These are phyloP conservation scores for Acanthopleura granulata DNA, from an alignment of 2,888 invertebrate species.

Conservation along the genomic window DNA sequence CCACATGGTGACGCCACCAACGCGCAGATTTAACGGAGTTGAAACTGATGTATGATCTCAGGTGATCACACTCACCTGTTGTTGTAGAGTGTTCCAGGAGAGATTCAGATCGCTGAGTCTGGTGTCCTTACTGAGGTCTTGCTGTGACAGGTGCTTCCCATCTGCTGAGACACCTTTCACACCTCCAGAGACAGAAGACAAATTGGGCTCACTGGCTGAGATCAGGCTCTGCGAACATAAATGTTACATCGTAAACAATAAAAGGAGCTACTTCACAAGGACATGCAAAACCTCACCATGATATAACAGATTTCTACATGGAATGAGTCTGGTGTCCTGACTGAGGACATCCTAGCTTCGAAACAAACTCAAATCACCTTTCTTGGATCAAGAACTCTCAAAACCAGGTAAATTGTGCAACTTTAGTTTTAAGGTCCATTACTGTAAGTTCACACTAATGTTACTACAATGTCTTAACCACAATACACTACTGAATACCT, in stretches of 20 bases:
- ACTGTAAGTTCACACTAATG: too few relatives aligned
- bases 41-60: background rate
- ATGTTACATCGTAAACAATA: background rate
- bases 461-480: too few relatives aligned
- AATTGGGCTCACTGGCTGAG: slow-evolving; percentile 2
- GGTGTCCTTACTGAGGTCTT: slow-evolving; percentile 15
- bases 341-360: too few relatives aligned
- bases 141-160: background rate
- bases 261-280: background rate
- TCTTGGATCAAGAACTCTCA: too few relatives aligned
- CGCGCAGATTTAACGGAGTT: background rate
- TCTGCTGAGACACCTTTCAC: background rate
- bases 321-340: too few relatives aligned
- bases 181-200: background rate
- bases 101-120: slow-evolving; percentile 47
- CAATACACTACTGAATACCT: too few relatives aligned
- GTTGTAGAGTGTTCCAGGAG: slow-evolving; percentile 57
- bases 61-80: slow-evolving; percentile 43
- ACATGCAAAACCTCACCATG: too few relatives aligned
- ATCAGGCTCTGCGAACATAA: background rate
- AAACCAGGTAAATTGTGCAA: too few relatives aligned
- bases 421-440: too few relatives aligned
- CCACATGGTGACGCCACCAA: too few relatives aligned
- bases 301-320: too few relatives aligned
- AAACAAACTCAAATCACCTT: too few relatives aligned